Evolutionary conservation across 2,113 vertebrate genomes (phyloP).

Genomic region (Rynchops niger): DNA sequence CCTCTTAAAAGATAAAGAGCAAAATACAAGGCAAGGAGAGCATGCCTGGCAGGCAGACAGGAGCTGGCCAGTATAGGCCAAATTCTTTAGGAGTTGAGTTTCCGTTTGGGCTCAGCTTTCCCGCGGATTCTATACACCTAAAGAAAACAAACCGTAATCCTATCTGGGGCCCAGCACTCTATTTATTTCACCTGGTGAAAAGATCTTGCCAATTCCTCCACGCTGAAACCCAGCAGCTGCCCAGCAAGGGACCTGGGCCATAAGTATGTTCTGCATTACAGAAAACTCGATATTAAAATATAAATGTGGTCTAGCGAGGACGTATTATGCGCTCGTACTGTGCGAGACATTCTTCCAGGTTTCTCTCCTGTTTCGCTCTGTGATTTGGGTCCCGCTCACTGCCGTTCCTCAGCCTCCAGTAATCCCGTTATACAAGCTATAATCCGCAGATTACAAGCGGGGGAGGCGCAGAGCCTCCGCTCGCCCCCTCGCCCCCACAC

Average conservation of each 20-base stretch:
- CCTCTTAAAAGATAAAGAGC: constrained; percentile 70
- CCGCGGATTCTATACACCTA: constrained; percentile 67
- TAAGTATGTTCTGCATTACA: constrained; percentile 64
- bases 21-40: constrained; percentile 51
- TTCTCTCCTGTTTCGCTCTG: background rate
- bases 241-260: constrained; percentile 39
- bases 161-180: constrained; percentile 69
- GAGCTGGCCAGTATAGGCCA: constrained; percentile 71
- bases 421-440: constrained; percentile 7
- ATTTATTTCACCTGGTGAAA: constrained; percentile 73
- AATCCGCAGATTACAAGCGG: constrained; percentile 20
- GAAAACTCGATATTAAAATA: constrained; percentile 43
- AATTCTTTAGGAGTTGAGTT: constrained; percentile 75
- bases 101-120: constrained; percentile 76
- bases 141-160: constrained; percentile 77
- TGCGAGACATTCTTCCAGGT: background rate
- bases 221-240: constrained; percentile 64
- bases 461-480: background rate
- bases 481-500: accelerated
- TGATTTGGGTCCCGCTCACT: background rate
- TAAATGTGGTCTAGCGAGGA: background rate
- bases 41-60: constrained; percentile 74
- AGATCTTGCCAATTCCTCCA: constrained; percentile 65
- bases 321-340: background rate
- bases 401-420: background rate